Conservation (phyloP, 1,140 invertebrate species). For the Drosophila biarmipes region DNA sequence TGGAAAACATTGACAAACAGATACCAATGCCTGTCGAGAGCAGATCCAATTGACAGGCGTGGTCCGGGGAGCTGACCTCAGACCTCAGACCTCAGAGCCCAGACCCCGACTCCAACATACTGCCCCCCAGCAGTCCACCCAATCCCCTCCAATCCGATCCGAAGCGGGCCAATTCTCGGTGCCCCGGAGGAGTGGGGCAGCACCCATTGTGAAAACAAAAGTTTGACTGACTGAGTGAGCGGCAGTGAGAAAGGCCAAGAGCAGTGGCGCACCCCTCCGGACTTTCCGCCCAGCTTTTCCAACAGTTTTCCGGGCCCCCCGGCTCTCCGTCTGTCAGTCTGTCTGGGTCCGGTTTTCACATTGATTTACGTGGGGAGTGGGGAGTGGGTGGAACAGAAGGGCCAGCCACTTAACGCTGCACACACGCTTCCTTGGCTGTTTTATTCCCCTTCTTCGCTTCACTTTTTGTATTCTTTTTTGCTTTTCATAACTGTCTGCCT, state of each 20-base stretch:
- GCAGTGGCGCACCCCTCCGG: slow-evolving; percentile 37
- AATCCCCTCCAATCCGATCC: not conserved
- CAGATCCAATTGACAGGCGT: slow-evolving; percentile 66
- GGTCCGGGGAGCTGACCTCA: not conserved
- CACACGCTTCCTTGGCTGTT: slow-evolving; percentile 38
- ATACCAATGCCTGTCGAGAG: slow-evolving; percentile 54
- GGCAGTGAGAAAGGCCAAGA: slow-evolving; percentile 77
- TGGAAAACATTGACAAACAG: slow-evolving; percentile 43
- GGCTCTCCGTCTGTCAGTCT: slow-evolving; percentile 17
- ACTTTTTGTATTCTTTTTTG: slow-evolving; percentile 39
- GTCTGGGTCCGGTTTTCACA: slow-evolving; percentile 54
- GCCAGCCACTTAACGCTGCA: slow-evolving; percentile 69
- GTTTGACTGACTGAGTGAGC: slow-evolving; percentile 72
- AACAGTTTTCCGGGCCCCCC: not conserved
- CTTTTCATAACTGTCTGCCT: slow-evolving; percentile 80
- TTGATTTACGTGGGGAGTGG: slow-evolving; percentile 61
- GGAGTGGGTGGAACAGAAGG: not conserved
- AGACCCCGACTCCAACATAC: not conserved
- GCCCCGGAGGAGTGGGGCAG: not conserved
- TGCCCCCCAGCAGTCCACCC: not conserved
- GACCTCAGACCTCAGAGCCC: not conserved
- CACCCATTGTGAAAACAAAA: slow-evolving; percentile 62
- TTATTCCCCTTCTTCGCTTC: not conserved
- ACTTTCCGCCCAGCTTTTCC: not conserved
- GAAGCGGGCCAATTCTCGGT: not conserved